phyloP scores from a whole-genome alignment of 2,888 invertebrate genomes.

The Fragum whitleyi region DNA sequence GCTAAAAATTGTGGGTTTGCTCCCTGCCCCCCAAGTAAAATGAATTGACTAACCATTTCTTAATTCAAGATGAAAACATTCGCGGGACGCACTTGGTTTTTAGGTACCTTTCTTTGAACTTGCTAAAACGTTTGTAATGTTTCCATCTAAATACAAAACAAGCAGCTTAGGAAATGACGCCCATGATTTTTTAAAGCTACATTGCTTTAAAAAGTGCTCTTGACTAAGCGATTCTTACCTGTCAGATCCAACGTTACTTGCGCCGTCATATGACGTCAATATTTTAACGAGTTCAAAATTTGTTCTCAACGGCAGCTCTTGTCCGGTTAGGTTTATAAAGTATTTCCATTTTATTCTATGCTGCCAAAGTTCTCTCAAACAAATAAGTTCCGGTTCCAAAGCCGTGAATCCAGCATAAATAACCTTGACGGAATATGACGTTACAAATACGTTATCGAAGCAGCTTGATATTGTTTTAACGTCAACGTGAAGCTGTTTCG shows the following conservation, averaged over 20 bases:
- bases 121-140: too few relatives aligned
- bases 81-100: too few relatives aligned
- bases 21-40: too few relatives aligned
- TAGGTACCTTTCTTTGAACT: too few relatives aligned
- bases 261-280: conserved; percentile 1
- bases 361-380: not conserved
- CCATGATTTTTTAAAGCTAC: too few relatives aligned
- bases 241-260: not conserved
- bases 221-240: not conserved
- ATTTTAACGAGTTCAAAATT: conserved; percentile 8
- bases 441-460: not conserved
- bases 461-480: not conserved
- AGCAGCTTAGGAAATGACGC: too few relatives aligned
- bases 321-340: conserved; percentile 4
- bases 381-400: not conserved
- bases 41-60: too few relatives aligned
- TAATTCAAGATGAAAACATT: too few relatives aligned
- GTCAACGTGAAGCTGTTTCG: not conserved
- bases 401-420: not conserved
- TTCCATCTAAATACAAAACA: too few relatives aligned
- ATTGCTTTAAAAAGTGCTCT: too few relatives aligned
- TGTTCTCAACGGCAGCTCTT: not conserved
- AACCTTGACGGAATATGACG: not conserved
- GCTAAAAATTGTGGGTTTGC: too few relatives aligned
- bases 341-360: not conserved